Conservation (phyloP, 2,888 invertebrate species). For the Mesopsocus fuscifrons region DNA sequence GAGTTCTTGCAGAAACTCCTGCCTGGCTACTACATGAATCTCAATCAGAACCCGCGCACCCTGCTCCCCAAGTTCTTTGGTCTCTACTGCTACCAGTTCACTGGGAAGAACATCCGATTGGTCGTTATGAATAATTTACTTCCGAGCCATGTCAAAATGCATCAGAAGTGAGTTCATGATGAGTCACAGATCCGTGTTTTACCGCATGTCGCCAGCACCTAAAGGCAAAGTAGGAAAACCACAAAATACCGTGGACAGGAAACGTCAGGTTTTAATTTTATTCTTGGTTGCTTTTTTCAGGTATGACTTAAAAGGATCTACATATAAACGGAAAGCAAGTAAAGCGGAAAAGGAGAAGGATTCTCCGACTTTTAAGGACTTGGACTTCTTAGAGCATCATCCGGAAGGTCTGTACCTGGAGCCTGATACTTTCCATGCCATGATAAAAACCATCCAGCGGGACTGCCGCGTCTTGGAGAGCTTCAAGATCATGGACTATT, state of each 20-base stretch:
- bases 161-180: conserved; percentile 40
- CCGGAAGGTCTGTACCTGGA: conserved; percentile 35
- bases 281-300: too few relatives aligned
- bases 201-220: too few relatives aligned
- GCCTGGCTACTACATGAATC: conserved; percentile 39
- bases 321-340: conserved; percentile 84
- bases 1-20: conserved; percentile 39
- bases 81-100: conserved; percentile 49
- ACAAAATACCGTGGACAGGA: too few relatives aligned
- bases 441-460: conserved; percentile 35
- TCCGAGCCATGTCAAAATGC: conserved; percentile 82
- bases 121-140: conserved; percentile 98
- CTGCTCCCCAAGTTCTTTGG: conserved; percentile 43
- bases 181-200: too few relatives aligned
- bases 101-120: conserved; percentile 96
- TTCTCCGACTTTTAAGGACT: conserved; percentile 37
- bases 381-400: conserved; percentile 39
- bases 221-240: too few relatives aligned
- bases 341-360: conserved; percentile 32
- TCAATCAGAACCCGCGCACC: conserved; percentile 41
- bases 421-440: conserved; percentile 33
- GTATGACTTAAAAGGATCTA: conserved; percentile 97
- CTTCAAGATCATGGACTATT: conserved; percentile 43
- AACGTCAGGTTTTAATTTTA: too few relatives aligned
- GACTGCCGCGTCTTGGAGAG: conserved; percentile 33